Conservation (phyloP, 1,140 invertebrate species). For the Glossosoma conforme region DNA sequence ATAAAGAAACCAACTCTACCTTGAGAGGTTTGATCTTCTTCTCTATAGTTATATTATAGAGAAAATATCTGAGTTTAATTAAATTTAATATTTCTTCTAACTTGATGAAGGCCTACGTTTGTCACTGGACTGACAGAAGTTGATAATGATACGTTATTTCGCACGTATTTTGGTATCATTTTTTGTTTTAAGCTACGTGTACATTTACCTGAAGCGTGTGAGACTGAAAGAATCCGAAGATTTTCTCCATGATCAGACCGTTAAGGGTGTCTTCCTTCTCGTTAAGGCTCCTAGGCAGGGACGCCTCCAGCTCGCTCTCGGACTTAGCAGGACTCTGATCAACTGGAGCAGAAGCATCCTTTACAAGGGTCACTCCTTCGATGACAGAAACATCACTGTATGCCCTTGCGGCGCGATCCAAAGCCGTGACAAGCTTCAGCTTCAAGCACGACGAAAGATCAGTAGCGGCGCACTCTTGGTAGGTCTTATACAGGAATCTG, state of each 20-base stretch:
- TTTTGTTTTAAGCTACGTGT: no score
- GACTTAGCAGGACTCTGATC: constrained; percentile 37
- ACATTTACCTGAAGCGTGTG: constrained; percentile 70
- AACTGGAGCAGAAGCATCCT: constrained; percentile 48
- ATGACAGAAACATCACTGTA: constrained; percentile 57
- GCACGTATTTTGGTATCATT: no score
- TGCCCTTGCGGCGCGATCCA: constrained; percentile 64
- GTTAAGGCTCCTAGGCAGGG: constrained; percentile 60
- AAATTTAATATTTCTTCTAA: no score
- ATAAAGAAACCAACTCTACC: no score
- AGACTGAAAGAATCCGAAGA: constrained; percentile 66
- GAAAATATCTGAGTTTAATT: no score
- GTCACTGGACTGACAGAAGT: no score
- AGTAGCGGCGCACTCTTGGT: constrained; percentile 67
- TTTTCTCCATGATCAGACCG: constrained; percentile 66
- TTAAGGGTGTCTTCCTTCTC: constrained; percentile 70
- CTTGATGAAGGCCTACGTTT: no score
- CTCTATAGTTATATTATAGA: no score
- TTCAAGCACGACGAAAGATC: constrained; percentile 71
- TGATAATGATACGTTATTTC: no score
- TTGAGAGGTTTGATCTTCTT: no score
- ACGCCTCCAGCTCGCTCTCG: constrained; percentile 58
- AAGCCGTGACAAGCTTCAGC: constrained; percentile 64
- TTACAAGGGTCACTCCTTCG: constrained; percentile 67
- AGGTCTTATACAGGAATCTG: constrained; percentile 49